A percentile compares a stretch with the other conserved stretches of the same genome.
Evolutionary conservation across 2,888 invertebrate genomes (phyloP).

Genomic region (Phragmatobia fuliginosa): DNA sequence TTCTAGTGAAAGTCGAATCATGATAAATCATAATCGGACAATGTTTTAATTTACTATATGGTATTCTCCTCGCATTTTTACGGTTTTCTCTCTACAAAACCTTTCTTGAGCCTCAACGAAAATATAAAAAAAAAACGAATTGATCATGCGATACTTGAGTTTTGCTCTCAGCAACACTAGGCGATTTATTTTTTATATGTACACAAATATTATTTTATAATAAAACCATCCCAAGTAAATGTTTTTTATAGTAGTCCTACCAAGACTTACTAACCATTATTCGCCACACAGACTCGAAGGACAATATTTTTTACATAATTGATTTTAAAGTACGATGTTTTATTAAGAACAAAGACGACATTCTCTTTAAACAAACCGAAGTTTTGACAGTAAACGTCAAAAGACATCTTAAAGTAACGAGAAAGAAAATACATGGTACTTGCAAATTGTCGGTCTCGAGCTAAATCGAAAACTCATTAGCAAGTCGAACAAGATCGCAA

Average conservation of each 20-base stretch:
- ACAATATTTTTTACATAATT: conserved; percentile 14
- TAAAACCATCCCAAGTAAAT: neutral
- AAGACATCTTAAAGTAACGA: conserved; percentile 69
- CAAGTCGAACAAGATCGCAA: conserved; percentile 77
- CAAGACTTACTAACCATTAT: neutral
- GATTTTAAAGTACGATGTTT: conserved; percentile 28
- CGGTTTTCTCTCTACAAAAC: no score
- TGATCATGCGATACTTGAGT: no score
- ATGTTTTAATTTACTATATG: no score
- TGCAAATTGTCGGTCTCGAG: conserved; percentile 61
- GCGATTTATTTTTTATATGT: no score
- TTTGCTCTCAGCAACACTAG: no score
- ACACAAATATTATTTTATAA: no score
- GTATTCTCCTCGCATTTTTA: no score
- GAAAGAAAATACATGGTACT: conserved; percentile 67
- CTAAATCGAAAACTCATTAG: conserved; percentile 80
- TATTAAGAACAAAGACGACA: conserved; percentile 30
- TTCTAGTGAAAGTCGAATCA: no score
- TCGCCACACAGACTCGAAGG: neutral
- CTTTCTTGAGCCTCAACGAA: no score
- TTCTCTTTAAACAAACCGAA: conserved; percentile 44
- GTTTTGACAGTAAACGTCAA: conserved; percentile 63
- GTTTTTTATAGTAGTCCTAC: neutral
- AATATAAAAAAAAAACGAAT: no score
- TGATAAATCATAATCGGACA: no score